Percentiles rank a stretch among this genome's conserved stretches.
Evolutionary conservation across 1,140 invertebrate species (phyloP).

Genomic region (Brachionus rotundiformis): DNA sequence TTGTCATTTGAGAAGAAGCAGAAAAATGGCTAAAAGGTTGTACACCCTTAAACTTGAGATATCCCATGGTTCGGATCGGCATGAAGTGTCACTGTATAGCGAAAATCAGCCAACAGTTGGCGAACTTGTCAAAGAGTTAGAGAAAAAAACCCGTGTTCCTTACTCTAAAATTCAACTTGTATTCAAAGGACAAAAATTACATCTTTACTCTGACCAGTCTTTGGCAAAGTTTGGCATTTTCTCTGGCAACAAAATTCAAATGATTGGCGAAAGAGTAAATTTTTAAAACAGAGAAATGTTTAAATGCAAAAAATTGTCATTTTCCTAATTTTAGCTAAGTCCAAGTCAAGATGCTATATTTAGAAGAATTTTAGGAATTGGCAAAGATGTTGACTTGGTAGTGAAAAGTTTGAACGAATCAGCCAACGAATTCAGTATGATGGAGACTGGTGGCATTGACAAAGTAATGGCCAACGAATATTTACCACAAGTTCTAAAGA

Average conservation of each 20-base stretch:
- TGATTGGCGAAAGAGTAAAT: slow-evolving; percentile 45
- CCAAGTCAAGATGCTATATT: slow-evolving; percentile 42
- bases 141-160: slow-evolving; percentile 40
- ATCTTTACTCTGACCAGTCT: not conserved
- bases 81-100: slow-evolving; percentile 34
- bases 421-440: not conserved
- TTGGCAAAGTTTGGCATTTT: slow-evolving; percentile 46
- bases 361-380: slow-evolving; percentile 39
- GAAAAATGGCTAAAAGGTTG: slow-evolving; percentile 22
- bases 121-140: slow-evolving; percentile 38
- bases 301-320: not conserved
- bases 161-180: not conserved
- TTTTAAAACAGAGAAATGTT: not conserved
- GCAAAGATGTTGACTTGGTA: slow-evolving; percentile 40
- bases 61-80: slow-evolving; percentile 48
- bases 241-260: slow-evolving; percentile 24
- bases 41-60: slow-evolving; percentile 34
- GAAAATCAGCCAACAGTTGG: slow-evolving; percentile 25
- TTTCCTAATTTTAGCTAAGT: slow-evolving; percentile 12
- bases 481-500: slow-evolving; percentile 36
- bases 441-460: slow-evolving; percentile 24
- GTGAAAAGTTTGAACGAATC: slow-evolving; percentile 34
- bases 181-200: slow-evolving; percentile 51
- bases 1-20: not conserved
- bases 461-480: slow-evolving; percentile 38